A percentile compares a stretch with the other conserved stretches of the same genome.
Conservation (phyloP, 2,888 invertebrate species). For the Lochmaea crataegi region DNA sequence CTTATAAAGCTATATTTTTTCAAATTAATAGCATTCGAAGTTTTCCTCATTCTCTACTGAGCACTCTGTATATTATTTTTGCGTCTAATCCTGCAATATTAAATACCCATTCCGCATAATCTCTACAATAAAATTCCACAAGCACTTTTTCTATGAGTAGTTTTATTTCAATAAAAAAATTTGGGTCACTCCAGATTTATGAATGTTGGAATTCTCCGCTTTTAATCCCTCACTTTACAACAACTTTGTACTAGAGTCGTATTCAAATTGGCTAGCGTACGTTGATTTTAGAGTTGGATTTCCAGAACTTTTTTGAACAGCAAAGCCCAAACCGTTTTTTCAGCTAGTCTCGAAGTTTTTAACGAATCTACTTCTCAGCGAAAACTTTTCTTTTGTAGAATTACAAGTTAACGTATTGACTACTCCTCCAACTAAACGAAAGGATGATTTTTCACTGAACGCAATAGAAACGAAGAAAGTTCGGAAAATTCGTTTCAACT, state of each 20-base stretch:
- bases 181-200: background rate
- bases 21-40: too few relatives aligned
- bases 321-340: constrained; percentile 1
- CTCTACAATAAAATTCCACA: background rate
- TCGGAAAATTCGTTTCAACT: background rate
- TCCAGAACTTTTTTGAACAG: background rate
- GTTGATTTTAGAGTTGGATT: background rate
- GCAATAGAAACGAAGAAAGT: background rate
- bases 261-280: background rate
- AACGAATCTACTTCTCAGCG: background rate
- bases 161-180: background rate
- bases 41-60: too few relatives aligned
- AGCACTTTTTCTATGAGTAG: background rate
- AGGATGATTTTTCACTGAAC: background rate
- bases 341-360: constrained; percentile 3
- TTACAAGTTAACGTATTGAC: constrained; percentile 2
- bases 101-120: background rate
- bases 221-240: background rate
- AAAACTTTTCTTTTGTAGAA: constrained; percentile 4
- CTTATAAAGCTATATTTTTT: too few relatives aligned
- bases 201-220: background rate
- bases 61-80: background rate
- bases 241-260: background rate
- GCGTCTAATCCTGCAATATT: background rate
- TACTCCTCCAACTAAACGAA: background rate